Base-by-base conservation (phyloP, 2,888 invertebrate species). In the Chalcosyrphus nemorum region DNA sequence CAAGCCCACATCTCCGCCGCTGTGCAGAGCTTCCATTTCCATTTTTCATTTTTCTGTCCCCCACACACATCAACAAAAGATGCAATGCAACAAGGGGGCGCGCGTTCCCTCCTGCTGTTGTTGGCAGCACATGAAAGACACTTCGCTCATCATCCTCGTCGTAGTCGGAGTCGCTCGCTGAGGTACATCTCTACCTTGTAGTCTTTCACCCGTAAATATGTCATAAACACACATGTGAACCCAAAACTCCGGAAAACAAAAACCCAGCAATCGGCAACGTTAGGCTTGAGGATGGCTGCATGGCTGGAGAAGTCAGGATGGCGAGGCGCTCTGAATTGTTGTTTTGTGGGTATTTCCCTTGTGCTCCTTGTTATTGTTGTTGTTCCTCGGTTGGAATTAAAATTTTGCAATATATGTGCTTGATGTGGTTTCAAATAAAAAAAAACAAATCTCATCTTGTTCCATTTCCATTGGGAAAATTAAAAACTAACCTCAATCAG, bases 151-250 rank as follows among this genome's bases (percentile, higher is more conserved):
- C 24, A 57, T 65, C 24, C 3, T 24, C 24, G 4, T 56, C 47
- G 61, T 45, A 32, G n/a, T n/a, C n/a, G n/a, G n/a, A n/a, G n/a
- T n/a, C n/a, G n/a, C n/a, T 24, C 24, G 35, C 11, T 2, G 32
- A 24, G 32, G 24, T 72, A 61, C 72, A 66, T 66, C n/a, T n/a
- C n/a, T n/a, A n/a, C n/a, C n/a, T n/a, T n/a, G n/a, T 27, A 75
- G 61, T 43, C 66, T 72, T 80, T 66, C 65, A 32, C 41, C 78
- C 68, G 56, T 78, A 82, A 77, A 82, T 82, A 82, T 82, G 78
- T 78, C 78, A 78, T 72, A 61, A 68, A 52, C 72, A 74, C 59
- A 78, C 61, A 43, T 63, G n/a, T n/a, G 70, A 82, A 72, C 71
- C 70, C 52, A 61, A 68, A 61, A 72, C 54, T 43, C 66, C 47